Conservation (phyloP, 2,888 invertebrate species). For the Epistrophe grossulariae region DNA sequence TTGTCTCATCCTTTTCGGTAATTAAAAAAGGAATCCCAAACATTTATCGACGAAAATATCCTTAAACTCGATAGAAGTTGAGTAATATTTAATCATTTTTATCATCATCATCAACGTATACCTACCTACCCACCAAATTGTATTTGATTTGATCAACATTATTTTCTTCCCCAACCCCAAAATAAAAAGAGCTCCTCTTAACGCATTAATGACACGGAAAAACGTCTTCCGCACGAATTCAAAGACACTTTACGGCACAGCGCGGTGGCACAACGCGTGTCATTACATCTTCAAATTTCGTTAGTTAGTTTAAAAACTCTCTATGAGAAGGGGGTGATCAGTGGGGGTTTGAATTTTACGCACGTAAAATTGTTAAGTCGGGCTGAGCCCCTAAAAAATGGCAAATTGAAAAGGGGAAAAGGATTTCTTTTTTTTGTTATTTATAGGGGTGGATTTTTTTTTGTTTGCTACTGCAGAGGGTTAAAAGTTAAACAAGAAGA, state of each 20-base stretch:
- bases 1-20: slow-evolving; percentile 13
- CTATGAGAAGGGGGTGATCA: background rate
- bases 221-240: slow-evolving; percentile 45
- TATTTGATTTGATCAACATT: slow-evolving; percentile 1
- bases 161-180: background rate
- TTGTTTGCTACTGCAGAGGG: background rate
- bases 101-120: background rate
- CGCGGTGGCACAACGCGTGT: slow-evolving; percentile 38
- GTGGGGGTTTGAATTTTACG: background rate
- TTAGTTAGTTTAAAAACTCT: background rate
- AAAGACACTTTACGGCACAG: slow-evolving; percentile 8
- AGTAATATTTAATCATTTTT: slow-evolving; percentile 16
- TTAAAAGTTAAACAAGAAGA: slow-evolving; percentile 23
- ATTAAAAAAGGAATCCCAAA: slow-evolving; percentile 7
- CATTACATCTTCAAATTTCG: slow-evolving; percentile 50
- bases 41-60: slow-evolving; percentile 9
- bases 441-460: background rate
- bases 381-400: background rate
- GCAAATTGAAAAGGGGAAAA: slow-evolving; percentile 38
- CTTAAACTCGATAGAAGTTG: background rate
- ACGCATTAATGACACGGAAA: slow-evolving; percentile 59
- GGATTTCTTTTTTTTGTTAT: slow-evolving; percentile 12
- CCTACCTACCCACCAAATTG: background rate
- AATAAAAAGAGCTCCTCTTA: slow-evolving; percentile 4
- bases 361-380: slow-evolving; percentile 13